Conservation (phyloP, 2,888 invertebrate genomes). For the Ennomos erosarius region DNA sequence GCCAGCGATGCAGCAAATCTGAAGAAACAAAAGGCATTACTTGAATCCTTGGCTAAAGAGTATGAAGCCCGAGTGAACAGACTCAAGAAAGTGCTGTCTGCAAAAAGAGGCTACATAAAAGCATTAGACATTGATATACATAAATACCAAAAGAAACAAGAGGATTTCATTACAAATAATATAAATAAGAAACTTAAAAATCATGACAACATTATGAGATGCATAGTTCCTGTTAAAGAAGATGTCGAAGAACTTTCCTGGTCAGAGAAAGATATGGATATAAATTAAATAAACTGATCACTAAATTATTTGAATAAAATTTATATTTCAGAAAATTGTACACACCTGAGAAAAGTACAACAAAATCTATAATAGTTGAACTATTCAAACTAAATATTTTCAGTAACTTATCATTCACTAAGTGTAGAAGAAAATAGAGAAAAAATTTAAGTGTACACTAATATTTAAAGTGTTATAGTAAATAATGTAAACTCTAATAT, state of each 20-base stretch:
- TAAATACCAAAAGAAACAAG: slow-evolving; percentile 76
- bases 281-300: slow-evolving; percentile 62
- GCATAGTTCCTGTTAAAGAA: slow-evolving; percentile 47
- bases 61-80: slow-evolving; percentile 70
- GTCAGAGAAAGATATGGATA: slow-evolving; percentile 61
- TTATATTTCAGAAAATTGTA: slow-evolving; percentile 85
- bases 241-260: slow-evolving; percentile 58
- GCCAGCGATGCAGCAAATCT: slow-evolving; percentile 69
- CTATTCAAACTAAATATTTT: slow-evolving; percentile 68
- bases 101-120: slow-evolving; percentile 74
- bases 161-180: slow-evolving; percentile 59
- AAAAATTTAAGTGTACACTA: slow-evolving; percentile 52
- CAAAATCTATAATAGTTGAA: slow-evolving; percentile 66
- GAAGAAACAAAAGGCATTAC: slow-evolving; percentile 66
- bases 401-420: slow-evolving; percentile 65
- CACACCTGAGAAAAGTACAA: slow-evolving; percentile 83
- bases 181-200: slow-evolving; percentile 66
- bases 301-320: slow-evolving; percentile 76
- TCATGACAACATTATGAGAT: slow-evolving; percentile 56
- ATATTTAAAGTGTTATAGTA: slow-evolving; percentile 62
- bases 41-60: slow-evolving; percentile 71
- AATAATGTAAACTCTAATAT: slow-evolving; percentile 64
- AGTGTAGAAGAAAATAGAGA: slow-evolving; percentile 76
- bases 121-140: slow-evolving; percentile 75
- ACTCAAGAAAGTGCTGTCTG: slow-evolving; percentile 67